These are phyloP conservation scores for Epinephelus cyanopodus DNA, from an alignment of 2,113 vertebrate genomes.

Conservation along the genomic window DNA sequence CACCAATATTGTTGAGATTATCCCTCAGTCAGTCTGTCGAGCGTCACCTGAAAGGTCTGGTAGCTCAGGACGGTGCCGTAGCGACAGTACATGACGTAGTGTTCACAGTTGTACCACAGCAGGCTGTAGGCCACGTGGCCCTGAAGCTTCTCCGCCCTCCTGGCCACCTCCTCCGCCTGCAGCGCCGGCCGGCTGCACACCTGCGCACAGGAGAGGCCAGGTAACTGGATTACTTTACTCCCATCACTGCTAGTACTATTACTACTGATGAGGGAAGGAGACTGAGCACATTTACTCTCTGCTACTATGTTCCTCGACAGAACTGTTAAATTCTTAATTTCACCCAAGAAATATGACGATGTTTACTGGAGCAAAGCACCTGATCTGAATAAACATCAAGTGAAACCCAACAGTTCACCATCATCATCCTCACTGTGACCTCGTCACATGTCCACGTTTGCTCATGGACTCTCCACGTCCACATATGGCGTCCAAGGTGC, in stretches of 20 bases:
- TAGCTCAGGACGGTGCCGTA: slow-evolving; percentile 89
- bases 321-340: too few species aligned
- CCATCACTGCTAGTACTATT: background rate
- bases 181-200: slow-evolving; percentile 85
- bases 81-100: slow-evolving; percentile 94
- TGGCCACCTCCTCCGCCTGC: slow-evolving; percentile 87
- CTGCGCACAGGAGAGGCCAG: slow-evolving; percentile 26
- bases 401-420: too few species aligned
- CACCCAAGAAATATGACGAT: too few species aligned
- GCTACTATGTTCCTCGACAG: too few species aligned
- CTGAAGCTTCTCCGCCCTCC: slow-evolving; percentile 88
- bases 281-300: background rate
- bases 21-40: background rate
- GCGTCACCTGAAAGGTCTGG: slow-evolving; percentile 90
- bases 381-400: too few species aligned
- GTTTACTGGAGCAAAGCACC: too few species aligned
- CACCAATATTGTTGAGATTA: too few species aligned
- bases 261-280: background rate
- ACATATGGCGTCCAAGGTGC: too few species aligned
- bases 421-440: too few species aligned
- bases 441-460: too few species aligned
- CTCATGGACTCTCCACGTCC: too few species aligned
- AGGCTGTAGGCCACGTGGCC: slow-evolving; percentile 90
- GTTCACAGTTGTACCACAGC: slow-evolving; percentile 97
- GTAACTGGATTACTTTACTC: background rate